phyloP scores from a whole-genome alignment of 2,113 vertebrate genomes.

The Petaurus breviceps region DNA sequence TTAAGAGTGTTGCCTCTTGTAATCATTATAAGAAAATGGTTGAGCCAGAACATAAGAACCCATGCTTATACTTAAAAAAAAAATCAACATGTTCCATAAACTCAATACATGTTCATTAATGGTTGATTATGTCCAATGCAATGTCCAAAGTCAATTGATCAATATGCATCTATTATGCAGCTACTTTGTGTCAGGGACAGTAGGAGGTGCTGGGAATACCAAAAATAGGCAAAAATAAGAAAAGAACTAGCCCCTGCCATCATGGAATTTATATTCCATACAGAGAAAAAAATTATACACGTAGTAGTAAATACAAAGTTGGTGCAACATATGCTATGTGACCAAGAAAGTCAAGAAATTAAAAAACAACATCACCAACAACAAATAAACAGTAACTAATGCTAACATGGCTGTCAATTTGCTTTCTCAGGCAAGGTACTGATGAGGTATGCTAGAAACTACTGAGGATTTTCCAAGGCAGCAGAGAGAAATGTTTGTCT shows the following conservation, averaged over 20 bases:
- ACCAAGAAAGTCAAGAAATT: background rate
- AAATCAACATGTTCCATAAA: conserved; percentile 19
- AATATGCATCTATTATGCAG: background rate
- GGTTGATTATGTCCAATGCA: background rate
- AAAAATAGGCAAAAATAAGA: background rate
- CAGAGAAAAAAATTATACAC: conserved; percentile 13
- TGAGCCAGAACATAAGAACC: background rate
- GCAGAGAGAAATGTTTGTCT: background rate
- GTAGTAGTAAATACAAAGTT: background rate
- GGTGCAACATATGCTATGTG: background rate
- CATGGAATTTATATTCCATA: background rate
- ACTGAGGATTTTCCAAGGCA: background rate
- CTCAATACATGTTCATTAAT: background rate
- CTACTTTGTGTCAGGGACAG: background rate
- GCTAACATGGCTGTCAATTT: background rate
- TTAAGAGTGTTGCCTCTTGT: background rate
- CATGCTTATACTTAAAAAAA: background rate
- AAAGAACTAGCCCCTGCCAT: background rate
- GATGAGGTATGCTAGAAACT: background rate
- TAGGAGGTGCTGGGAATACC: background rate
- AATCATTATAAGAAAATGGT: background rate
- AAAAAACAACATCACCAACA: no score
- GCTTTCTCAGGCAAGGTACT: background rate
- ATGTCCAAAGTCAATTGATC: background rate
- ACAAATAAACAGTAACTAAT: background rate